phyloP scores from a whole-genome alignment of 2,797 vertebrate species.

The Pseudochirops cupreus region DNA sequence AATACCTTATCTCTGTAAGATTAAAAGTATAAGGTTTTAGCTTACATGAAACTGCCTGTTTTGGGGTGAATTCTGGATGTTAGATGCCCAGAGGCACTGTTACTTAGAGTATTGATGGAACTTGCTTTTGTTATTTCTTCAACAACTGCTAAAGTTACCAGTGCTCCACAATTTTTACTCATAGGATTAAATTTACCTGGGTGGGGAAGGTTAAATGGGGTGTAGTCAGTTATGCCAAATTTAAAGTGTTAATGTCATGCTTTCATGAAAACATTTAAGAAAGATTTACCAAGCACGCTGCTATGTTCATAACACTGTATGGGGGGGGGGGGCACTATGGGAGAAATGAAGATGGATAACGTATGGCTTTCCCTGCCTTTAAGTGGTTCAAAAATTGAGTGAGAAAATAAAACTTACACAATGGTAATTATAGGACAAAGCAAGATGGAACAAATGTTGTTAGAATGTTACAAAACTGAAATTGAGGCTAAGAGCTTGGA shows the following conservation, averaged over 20 bases:
- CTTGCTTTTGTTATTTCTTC: not conserved
- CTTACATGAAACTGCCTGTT: conserved; percentile 22
- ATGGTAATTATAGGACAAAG: not conserved
- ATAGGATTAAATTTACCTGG: not conserved
- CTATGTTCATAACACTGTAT: not conserved
- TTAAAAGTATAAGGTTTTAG: not conserved
- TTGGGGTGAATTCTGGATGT: not conserved
- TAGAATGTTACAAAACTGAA: not conserved
- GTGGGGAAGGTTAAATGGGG: not conserved
- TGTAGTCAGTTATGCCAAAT: not conserved
- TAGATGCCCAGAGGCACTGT: not conserved
- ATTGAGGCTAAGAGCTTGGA: not conserved
- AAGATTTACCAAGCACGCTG: not conserved
- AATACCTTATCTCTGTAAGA: not conserved
- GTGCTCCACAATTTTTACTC: not conserved
- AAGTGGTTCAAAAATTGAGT: not conserved
- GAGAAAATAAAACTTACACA: not conserved
- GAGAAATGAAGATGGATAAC: not conserved
- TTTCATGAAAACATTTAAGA: not conserved
- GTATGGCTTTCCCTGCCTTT: not conserved
- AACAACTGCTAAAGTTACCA: not conserved
- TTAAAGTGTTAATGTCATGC: not conserved
- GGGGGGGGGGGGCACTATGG: not conserved
- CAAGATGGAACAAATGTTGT: not conserved
- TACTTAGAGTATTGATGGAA: not conserved